Base-by-base conservation (phyloP, 2,888 invertebrate genomes). In the Lysandra coridon region DNA sequence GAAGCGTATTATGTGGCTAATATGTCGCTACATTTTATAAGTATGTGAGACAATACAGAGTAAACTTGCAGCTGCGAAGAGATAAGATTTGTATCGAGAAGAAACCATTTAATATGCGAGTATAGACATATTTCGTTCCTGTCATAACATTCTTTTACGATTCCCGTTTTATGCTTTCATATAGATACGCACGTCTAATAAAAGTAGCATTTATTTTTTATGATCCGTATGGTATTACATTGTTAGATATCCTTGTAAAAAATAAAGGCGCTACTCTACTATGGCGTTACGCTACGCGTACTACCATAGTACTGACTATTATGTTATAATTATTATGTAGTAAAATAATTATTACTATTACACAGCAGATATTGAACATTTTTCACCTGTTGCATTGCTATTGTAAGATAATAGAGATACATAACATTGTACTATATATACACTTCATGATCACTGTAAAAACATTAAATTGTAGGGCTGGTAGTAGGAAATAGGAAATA, bases 201-300 rank as follows among this genome's bases (percentile, higher is more conserved):
- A 76, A 76, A 76, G 76, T 57, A 30, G 76, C 76, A 53, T 76
- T 76, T 76, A 76, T 76, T 76, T 76, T 76, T 76, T 76, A 76
- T 75, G 75, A 75, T 49, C 75, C 75, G 75, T 49, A 49, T 76
- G 76, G 57, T 76, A 76, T 76, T 53, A 76, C 57, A 76, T 76
- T 76, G 76, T 76, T 57, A 76, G 76, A 76, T 57, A 76, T 30
- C 33, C 76, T 57, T 76, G 53, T 76, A 76, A 57, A 57, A 53
- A 14, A 57, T 57, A 57, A 57, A 57, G 17, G 57, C 0, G 14
- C 17, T 4, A 4, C 17, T 57, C 57, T 57, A 17, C 57, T 57
- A 17, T 4, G 57, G 57, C 12, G 57, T 14, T 53, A 53, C 14
- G 14, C 4, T 53, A 17, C 57, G 57, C 57, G 57, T 57, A 57